Base-by-base conservation (phyloP, 2,888 invertebrate genomes). In the Ceratothoa steindachneri region DNA sequence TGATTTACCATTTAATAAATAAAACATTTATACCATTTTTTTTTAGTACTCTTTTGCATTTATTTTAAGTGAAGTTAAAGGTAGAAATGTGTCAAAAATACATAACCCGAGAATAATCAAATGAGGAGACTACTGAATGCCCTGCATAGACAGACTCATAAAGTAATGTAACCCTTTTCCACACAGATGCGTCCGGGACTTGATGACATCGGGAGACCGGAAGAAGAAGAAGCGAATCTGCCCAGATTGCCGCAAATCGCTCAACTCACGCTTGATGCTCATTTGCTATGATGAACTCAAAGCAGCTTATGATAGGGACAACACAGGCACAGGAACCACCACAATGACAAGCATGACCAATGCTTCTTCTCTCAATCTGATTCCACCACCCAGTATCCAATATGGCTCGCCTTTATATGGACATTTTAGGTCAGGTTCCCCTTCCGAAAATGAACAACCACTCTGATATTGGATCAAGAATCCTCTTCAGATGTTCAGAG, bases 241-340 rank as follows among this genome's bases (percentile, higher is more conserved):
- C 82, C 90, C 90, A 0, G 90, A 90, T 81, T 90, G 90, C 82
- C 90, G 89, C 82, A 88, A 89, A 81, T 86, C 90, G 68, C 87
- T 89, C 77, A 88, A 88, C 82, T 90, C 90, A 65, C 86, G 89
- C 67, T 85, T 90, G 75, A 89, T 90, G 83, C 85, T 90, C 72
- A 86, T 86, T 81, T 86, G 86, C 81, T 86, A 86, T 72, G 85
- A 86, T 22, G 80, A 80, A 53, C 65, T 76, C 30, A 77, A 77
- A 65, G 73, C 74, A 22, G 74, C 77, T 28, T 77, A 73, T 28
- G 69, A 55, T 31, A 73, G 71, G 19, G 75, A 72, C 29, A 67
- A 72, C 5, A 51, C 67, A n/a, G 72, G 73, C 22, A 31, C 31
- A 28, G 66, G 52, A 27, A 69, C 53, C 19, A 53, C 53, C 2